Percentiles rank a stretch among this genome's conserved stretches.
phyloP scores from a whole-genome alignment of 2,797 vertebrate species.

The Acrocephalus scirpaceus region DNA sequence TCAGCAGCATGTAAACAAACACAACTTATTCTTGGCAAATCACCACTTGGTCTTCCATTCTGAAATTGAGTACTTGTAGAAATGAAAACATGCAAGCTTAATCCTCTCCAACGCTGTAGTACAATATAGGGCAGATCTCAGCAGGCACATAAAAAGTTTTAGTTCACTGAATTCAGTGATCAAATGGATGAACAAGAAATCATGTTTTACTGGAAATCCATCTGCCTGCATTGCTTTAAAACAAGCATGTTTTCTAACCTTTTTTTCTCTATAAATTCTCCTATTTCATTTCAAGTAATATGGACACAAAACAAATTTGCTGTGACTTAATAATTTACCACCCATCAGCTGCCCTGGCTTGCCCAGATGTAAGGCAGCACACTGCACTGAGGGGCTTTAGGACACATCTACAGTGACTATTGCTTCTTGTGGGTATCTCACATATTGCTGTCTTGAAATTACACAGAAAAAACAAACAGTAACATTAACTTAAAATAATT shows the following conservation, averaged over 20 bases:
- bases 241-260: background rate
- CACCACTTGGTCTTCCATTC: background rate
- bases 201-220: background rate
- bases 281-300: background rate
- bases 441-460: background rate
- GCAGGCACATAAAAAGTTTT: background rate
- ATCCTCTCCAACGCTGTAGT: background rate
- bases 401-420: background rate
- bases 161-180: background rate
- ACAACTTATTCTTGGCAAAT: background rate
- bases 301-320: background rate
- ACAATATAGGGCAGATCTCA: constrained; percentile 17
- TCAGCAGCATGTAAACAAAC: accelerated
- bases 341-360: background rate
- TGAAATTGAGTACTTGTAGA: background rate
- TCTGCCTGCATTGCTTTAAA: background rate
- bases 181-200: background rate
- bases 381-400: background rate
- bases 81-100: background rate
- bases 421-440: background rate
- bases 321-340: background rate
- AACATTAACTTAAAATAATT: background rate
- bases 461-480: background rate
- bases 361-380: background rate
- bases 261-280: background rate